phyloP scores from a whole-genome alignment of 2,797 vertebrate genomes.

The Gymnoscopelus microlampas region DNA sequence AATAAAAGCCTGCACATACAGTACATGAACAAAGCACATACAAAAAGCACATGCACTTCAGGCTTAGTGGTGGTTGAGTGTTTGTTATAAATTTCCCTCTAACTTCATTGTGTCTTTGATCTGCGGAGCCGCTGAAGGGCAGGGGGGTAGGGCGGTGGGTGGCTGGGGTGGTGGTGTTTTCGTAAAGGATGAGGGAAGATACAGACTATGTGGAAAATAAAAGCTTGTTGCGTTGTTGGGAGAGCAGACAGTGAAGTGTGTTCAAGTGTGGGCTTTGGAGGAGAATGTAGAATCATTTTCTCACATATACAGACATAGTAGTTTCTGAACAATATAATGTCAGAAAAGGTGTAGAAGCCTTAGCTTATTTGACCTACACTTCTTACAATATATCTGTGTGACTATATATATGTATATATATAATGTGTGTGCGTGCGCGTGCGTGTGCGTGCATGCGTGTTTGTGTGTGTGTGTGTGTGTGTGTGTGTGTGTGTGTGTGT shows the following conservation, averaged over 20 bases:
- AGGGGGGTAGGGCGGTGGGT: constrained; percentile 29
- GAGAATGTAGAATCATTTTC: constrained; percentile 30
- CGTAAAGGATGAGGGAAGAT: constrained; percentile 54
- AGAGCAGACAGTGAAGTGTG: constrained; percentile 57
- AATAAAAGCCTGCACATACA: constrained; percentile 39
- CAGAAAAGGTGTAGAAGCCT: too few relatives aligned
- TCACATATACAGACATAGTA: background rate
- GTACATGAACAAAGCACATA: constrained; percentile 30
- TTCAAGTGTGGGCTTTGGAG: constrained; percentile 56
- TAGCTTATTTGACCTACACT: too few relatives aligned
- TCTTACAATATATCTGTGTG: too few relatives aligned
- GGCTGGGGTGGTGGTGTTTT: constrained; percentile 62
- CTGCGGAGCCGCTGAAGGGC: constrained; percentile 57
- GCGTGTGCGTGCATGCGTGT: too few relatives aligned
- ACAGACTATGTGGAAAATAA: constrained; percentile 58
- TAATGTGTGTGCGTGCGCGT: too few relatives aligned
- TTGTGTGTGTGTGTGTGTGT: too few relatives aligned
- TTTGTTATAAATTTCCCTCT: constrained; percentile 69
- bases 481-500: too few relatives aligned
- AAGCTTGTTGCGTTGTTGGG: constrained; percentile 60
- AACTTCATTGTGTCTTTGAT: constrained; percentile 74
- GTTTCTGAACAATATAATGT: too few relatives aligned
- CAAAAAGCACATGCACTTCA: constrained; percentile 45
- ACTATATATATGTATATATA: too few relatives aligned
- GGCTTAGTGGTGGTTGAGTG: constrained; percentile 61